These are phyloP conservation scores for Phoebastria nigripes DNA, from an alignment of 2,797 vertebrate genomes.

Conservation along the genomic window DNA sequence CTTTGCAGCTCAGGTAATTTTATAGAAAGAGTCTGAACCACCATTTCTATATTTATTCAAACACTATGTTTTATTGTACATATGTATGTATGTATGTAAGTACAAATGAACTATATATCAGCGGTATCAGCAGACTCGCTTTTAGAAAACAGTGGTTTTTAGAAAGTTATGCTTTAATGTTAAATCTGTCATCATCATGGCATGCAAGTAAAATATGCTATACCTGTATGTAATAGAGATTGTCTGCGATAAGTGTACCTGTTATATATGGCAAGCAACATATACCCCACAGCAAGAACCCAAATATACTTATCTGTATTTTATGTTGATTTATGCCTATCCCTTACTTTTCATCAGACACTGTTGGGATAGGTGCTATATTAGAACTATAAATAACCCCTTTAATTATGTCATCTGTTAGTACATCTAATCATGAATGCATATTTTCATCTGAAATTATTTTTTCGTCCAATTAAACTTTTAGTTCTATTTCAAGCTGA, in stretches of 20 bases:
- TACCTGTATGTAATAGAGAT: background rate
- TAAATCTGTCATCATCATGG: conserved; percentile 30
- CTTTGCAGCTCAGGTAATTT: conserved; percentile 37
- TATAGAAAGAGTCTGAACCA: background rate
- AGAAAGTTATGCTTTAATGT: conserved; percentile 44
- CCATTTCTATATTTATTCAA: background rate
- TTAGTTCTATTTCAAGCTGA: conserved; percentile 71
- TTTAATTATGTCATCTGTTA: conserved; percentile 56
- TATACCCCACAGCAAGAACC: background rate
- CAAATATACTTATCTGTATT: background rate
- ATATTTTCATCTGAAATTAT: conserved; percentile 52
- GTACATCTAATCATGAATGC: conserved; percentile 48
- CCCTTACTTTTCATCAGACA: conserved; percentile 34
- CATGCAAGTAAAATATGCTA: background rate
- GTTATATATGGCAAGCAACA: background rate
- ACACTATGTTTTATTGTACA: background rate
- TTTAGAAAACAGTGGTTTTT: background rate
- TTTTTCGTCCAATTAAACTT: conserved; percentile 70
- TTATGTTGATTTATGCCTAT: conserved; percentile 23
- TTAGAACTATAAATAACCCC: conserved; percentile 58
- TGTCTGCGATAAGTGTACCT: background rate
- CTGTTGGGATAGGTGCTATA: conserved; percentile 51
- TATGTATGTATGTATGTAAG: background rate
- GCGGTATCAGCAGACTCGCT: background rate
- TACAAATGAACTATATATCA: background rate